These are phyloP conservation scores for Tupaia chinensis DNA, from an alignment of 2,113 vertebrate genomes.

Conservation along the genomic window DNA sequence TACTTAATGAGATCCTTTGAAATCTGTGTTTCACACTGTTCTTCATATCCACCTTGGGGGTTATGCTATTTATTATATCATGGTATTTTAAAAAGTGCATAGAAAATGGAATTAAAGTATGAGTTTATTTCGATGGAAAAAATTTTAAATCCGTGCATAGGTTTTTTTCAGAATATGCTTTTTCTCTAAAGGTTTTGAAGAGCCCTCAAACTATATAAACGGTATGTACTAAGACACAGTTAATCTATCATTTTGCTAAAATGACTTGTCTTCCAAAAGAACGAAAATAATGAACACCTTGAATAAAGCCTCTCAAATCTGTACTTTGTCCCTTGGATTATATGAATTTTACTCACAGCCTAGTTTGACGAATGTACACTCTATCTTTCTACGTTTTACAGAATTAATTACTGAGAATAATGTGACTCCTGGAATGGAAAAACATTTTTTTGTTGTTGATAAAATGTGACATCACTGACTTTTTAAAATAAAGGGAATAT, in stretches of 20 bases:
- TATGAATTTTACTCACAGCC: neutral
- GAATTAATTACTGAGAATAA: slow-evolving; percentile 17
- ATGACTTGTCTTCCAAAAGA: neutral
- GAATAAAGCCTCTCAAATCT: neutral
- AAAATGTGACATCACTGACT: neutral
- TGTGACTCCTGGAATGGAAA: neutral
- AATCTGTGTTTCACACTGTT: neutral
- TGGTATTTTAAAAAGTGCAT: too few relatives aligned
- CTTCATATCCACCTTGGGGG: neutral
- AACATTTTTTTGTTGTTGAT: neutral
- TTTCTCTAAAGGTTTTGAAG: too few relatives aligned
- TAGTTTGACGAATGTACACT: neutral
- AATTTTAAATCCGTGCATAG: too few relatives aligned
- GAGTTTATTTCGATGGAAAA: too few relatives aligned
- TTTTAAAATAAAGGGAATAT: neutral
- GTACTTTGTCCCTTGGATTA: neutral
- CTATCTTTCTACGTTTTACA: slow-evolving; percentile 2
- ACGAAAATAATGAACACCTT: neutral
- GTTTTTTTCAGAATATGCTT: too few relatives aligned
- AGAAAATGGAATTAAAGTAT: too few relatives aligned
- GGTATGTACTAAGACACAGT: neutral
- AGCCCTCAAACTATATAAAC: neutral
- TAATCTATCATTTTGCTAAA: neutral
- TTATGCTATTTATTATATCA: neutral
- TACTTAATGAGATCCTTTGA: neutral